Percentiles rank a stretch among this genome's conserved stretches.
Conservation (phyloP, 2,113 vertebrate genomes). For the Sander vitreus region DNA sequence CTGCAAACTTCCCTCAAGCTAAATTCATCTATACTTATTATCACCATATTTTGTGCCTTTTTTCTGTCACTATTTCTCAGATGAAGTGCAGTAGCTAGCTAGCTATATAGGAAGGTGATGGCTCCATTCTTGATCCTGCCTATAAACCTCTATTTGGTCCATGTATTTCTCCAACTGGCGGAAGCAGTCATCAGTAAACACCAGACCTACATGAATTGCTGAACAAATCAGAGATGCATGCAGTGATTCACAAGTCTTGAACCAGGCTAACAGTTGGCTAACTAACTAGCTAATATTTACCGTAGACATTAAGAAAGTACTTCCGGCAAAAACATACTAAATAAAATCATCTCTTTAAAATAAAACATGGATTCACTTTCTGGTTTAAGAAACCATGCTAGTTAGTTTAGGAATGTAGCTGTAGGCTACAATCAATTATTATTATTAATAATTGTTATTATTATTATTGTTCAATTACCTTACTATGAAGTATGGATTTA, state of each 20-base stretch:
- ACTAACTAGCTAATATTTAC: not conserved
- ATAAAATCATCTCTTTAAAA: not conserved
- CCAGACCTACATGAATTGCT: not conserved
- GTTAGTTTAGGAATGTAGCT: not conserved
- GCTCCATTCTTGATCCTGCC: too few species aligned
- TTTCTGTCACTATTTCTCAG: too few species aligned
- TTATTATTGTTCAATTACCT: not conserved
- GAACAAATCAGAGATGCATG: not conserved
- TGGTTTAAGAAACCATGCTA: not conserved
- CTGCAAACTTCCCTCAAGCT: too few species aligned
- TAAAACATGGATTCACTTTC: not conserved
- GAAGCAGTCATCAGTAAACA: too few species aligned
- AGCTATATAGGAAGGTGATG: too few species aligned
- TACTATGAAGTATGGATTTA: not conserved
- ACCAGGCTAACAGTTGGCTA: not conserved
- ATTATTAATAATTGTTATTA: not conserved
- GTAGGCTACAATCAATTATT: not conserved
- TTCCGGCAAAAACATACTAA: not conserved
- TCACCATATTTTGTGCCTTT: too few species aligned
- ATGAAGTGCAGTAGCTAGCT: too few species aligned
- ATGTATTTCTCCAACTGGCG: too few species aligned
- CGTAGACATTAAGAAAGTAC: not conserved
- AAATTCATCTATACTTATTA: too few species aligned
- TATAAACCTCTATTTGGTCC: too few species aligned
- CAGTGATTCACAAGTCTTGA: not conserved